Conservation (phyloP, 1,140 invertebrate species). For the Heterodera schachtii region DNA sequence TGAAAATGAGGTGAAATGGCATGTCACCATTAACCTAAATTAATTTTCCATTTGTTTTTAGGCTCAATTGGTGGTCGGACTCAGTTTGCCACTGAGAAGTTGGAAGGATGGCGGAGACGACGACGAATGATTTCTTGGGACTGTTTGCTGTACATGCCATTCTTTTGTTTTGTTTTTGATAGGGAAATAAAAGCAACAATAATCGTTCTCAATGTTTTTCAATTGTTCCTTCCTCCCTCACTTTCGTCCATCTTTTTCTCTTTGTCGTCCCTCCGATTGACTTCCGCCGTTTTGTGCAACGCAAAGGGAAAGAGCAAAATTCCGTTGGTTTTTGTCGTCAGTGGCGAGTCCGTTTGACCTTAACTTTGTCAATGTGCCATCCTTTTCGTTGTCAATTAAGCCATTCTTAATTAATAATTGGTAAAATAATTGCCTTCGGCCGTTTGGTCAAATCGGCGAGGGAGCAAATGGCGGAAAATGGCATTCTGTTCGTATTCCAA, state of each 20-base stretch:
- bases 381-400: background rate
- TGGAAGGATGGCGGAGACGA: background rate
- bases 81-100: background rate
- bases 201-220: background rate
- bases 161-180: background rate
- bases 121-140: background rate
- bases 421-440: background rate
- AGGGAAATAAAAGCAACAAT: background rate
- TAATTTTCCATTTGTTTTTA: background rate
- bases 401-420: too few relatives aligned
- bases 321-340: background rate
- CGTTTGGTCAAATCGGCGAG: background rate
- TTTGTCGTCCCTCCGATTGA: background rate
- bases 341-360: background rate
- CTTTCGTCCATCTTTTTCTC: background rate
- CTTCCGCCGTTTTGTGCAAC: background rate
- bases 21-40: background rate
- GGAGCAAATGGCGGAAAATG: slow-evolving; percentile 4
- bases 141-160: background rate
- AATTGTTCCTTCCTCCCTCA: background rate
- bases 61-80: background rate
- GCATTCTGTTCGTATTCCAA: slow-evolving; percentile 49
- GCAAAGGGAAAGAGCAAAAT: background rate
- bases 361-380: background rate
- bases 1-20: background rate